A percentile compares a stretch with the other conserved stretches of the same genome.
These are phyloP conservation scores for Endotricha flammealis DNA, from an alignment of 2,888 invertebrate species.

Conservation along the genomic window DNA sequence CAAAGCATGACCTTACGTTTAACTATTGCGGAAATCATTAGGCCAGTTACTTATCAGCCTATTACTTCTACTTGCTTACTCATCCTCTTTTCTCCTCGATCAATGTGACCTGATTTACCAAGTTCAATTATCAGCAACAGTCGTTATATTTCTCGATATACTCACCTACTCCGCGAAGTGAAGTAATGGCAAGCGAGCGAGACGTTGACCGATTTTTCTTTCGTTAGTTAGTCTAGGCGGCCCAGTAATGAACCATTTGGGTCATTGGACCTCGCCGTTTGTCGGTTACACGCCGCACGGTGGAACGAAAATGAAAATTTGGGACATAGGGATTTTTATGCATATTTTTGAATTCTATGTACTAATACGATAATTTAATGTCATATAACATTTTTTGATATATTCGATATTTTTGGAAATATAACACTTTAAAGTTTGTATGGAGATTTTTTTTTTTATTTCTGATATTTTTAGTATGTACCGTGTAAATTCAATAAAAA, in stretches of 20 bases:
- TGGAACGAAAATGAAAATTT: too few species aligned
- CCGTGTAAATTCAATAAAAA: too few species aligned
- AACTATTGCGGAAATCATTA: slow-evolving; percentile 6
- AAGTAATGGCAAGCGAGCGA: slow-evolving; percentile 30
- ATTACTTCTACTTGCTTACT: background rate
- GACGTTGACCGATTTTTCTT: slow-evolving; percentile 64
- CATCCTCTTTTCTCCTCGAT: background rate
- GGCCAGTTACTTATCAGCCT: background rate
- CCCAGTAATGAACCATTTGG: slow-evolving; percentile 71
- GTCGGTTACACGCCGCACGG: slow-evolving; percentile 49
- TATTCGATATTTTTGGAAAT: too few species aligned
- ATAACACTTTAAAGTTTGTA: too few species aligned
- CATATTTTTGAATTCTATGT: too few species aligned
- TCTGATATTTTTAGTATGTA: too few species aligned
- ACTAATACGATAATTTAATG: too few species aligned
- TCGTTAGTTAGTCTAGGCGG: slow-evolving; percentile 56
- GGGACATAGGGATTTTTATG: too few species aligned
- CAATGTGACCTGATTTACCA: slow-evolving; percentile 3
- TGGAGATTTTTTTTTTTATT: too few species aligned
- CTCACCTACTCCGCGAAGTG: slow-evolving; percentile 18
- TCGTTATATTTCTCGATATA: slow-evolving; percentile 17
- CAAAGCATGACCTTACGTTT: slow-evolving; percentile 23
- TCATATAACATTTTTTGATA: too few species aligned
- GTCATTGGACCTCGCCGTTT: slow-evolving; percentile 75
- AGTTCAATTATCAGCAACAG: slow-evolving; percentile 32